Conservation (phyloP, 2,888 invertebrate genomes). For the Orchesellides sinensis region DNA sequence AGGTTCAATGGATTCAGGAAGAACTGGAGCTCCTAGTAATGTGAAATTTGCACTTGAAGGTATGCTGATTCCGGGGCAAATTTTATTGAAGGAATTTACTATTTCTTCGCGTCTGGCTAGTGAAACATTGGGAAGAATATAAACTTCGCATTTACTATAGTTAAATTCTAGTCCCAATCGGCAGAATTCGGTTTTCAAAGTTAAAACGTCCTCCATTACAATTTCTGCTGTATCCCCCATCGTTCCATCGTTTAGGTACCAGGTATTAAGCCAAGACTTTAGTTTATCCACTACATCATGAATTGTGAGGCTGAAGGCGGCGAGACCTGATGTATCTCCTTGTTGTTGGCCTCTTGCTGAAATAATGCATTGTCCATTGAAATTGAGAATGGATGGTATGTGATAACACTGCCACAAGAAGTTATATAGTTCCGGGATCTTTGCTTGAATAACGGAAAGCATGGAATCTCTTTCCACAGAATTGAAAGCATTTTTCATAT, state of each 20-base stretch:
- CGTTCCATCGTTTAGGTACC: slow-evolving; percentile 50
- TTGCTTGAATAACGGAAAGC: background rate
- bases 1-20: background rate
- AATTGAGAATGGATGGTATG: background rate
- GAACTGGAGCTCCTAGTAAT: background rate
- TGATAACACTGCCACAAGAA: slow-evolving; percentile 28
- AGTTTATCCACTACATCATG: background rate
- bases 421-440: background rate
- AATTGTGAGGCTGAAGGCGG: slow-evolving; percentile 17
- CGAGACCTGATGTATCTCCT: slow-evolving; percentile 14
- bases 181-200: background rate
- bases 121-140: background rate
- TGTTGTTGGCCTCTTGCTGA: slow-evolving; percentile 17
- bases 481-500: slow-evolving; percentile 59
- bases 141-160: slow-evolving; percentile 23
- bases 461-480: background rate
- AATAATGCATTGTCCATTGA: background rate
- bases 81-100: background rate
- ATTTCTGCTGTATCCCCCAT: background rate
- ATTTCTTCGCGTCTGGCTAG: background rate
- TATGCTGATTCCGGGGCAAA: background rate
- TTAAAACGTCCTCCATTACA: slow-evolving; percentile 24
- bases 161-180: slow-evolving; percentile 28
- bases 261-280: slow-evolving; percentile 3
- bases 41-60: background rate